These are phyloP conservation scores for Nomada hirtipes DNA, from an alignment of 2,888 invertebrate species.

Conservation along the genomic window DNA sequence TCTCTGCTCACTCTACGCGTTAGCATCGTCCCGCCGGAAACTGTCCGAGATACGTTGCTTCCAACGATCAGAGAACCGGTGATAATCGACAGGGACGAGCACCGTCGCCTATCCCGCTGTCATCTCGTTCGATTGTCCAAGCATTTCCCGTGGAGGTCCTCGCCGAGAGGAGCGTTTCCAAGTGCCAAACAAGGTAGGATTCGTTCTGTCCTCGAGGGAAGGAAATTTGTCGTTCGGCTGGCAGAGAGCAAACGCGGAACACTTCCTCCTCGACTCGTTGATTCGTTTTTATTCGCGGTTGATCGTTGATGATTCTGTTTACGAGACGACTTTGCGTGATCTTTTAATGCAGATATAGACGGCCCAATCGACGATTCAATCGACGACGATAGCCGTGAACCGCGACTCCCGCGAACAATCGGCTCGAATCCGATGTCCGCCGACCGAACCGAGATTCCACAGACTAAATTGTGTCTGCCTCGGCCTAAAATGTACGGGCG, in stretches of 20 bases:
- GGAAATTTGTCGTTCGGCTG: too few relatives aligned
- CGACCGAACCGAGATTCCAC: neutral
- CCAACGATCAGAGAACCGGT: neutral
- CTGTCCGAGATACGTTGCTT: conserved; percentile 4
- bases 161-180: conserved; percentile 10
- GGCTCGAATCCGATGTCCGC: neutral
- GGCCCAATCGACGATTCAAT: too few relatives aligned
- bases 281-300: too few relatives aligned
- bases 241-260: neutral
- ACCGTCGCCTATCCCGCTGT: neutral
- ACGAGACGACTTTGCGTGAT: conserved; percentile 10
- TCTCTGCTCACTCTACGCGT: conserved; percentile 76
- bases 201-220: neutral
- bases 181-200: conserved; percentile 41
- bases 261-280: too few relatives aligned
- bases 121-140: neutral
- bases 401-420: neutral
- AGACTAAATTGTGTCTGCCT: neutral
- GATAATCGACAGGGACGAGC: neutral
- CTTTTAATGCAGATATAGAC: neutral
- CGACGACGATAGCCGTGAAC: conserved; percentile 3
- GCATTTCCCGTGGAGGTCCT: neutral
- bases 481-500: conserved; percentile 5
- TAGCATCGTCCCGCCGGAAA: conserved; percentile 72
- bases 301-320: conserved; percentile 56